Evolutionary conservation across 2,888 invertebrate species (phyloP).

Genomic region (Scaptodrosophila latifasciaeformis): DNA sequence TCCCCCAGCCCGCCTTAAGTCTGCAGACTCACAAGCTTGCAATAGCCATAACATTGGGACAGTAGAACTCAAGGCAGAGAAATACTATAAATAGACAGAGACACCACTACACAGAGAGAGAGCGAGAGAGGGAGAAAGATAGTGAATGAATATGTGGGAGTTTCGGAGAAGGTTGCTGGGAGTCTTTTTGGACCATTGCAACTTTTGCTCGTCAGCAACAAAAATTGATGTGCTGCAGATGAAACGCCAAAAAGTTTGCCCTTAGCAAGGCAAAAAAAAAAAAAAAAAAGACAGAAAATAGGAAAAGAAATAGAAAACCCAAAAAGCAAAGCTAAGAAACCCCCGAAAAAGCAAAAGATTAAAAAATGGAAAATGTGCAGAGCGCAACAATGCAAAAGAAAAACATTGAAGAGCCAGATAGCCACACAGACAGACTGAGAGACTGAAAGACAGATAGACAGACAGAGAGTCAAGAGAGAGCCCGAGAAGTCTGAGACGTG

Average conservation of each 20-base stretch:
- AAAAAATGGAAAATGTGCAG: conserved; percentile 63
- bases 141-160: conserved; percentile 2
- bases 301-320: too few relatives aligned
- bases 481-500: neutral
- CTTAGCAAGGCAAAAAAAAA: conserved; percentile 38
- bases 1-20: neutral
- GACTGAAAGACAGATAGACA: neutral
- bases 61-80: neutral
- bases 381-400: conserved; percentile 37
- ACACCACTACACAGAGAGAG: conserved; percentile 12
- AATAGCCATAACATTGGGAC: conserved; percentile 55
- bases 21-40: conserved; percentile 29
- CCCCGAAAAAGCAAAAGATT: conserved; percentile 60
- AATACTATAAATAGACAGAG: neutral
- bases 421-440: neutral
- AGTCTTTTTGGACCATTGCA: conserved; percentile 47
- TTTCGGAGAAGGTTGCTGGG: conserved; percentile 20
- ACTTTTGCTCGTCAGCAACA: conserved; percentile 70
- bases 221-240: conserved; percentile 70
- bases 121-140: neutral
- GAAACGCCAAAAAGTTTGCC: conserved; percentile 70
- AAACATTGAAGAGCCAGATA: conserved; percentile 46
- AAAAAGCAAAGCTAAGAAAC: conserved; percentile 33
- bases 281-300: conserved; percentile 10
- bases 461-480: neutral